phyloP scores from a whole-genome alignment of 2,113 vertebrate genomes.

The Ornithorhynchus anatinus region DNA sequence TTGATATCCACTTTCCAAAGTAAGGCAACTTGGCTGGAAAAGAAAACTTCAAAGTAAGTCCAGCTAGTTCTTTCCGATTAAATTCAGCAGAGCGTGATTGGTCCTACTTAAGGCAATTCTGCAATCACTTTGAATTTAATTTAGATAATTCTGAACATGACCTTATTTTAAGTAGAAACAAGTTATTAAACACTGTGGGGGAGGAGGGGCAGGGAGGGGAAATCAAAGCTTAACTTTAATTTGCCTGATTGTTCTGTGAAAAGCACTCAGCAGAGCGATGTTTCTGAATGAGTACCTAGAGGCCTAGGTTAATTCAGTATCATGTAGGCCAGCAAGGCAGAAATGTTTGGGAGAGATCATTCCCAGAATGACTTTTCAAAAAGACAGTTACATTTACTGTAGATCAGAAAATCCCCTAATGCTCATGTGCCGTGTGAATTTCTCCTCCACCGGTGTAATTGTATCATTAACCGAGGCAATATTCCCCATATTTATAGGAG shows the following conservation, averaged over 20 bases:
- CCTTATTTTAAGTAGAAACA: constrained; percentile 15
- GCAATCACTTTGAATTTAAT: neutral
- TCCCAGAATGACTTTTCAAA: neutral
- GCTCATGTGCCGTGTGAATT: neutral
- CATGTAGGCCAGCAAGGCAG: constrained; percentile 30
- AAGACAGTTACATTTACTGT: neutral
- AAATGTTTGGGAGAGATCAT: constrained; percentile 11
- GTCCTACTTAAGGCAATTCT: constrained; percentile 2
- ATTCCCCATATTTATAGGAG: fast-evolving
- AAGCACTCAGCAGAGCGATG: constrained; percentile 27
- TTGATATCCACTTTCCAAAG: neutral
- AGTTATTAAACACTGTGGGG: neutral
- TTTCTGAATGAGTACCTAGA: constrained; percentile 5
- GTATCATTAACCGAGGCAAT: neutral
- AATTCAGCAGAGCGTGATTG: neutral
- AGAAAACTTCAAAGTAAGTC: neutral
- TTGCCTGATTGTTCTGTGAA: constrained; percentile 9
- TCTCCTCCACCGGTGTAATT: neutral
- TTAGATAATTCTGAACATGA: neutral
- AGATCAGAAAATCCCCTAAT: neutral
- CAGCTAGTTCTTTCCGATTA: neutral
- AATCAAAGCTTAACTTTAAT: constrained; percentile 3
- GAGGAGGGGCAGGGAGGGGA: neutral
- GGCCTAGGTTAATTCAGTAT: constrained; percentile 9
- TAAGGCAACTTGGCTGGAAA: neutral